Conservation (phyloP, 2,113 vertebrate genomes). For the Colinus virginianus region DNA sequence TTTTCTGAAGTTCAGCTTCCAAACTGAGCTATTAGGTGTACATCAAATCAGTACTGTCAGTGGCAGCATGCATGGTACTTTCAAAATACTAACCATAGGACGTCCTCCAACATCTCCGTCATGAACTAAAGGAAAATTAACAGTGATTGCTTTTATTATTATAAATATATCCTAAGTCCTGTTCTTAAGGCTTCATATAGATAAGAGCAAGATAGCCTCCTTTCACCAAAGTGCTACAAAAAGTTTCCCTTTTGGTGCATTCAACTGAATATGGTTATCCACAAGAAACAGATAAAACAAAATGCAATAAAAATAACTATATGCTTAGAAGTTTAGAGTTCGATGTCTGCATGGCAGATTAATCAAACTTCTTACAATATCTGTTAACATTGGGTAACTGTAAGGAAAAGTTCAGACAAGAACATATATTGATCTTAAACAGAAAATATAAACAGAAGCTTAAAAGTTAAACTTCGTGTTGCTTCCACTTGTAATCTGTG, state of each 20-base stretch:
- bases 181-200: background rate
- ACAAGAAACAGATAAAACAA: background rate
- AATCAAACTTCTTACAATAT: background rate
- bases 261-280: background rate
- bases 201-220: background rate
- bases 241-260: background rate
- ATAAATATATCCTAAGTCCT: background rate
- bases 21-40: background rate
- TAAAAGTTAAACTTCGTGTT: background rate
- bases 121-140: background rate
- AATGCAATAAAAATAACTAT: background rate
- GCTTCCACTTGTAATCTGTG: background rate
- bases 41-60: background rate
- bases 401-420: background rate
- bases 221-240: background rate
- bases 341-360: background rate
- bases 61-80: background rate
- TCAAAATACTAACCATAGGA: background rate
- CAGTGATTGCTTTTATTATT: background rate
- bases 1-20: background rate
- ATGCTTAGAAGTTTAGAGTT: background rate
- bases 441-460: background rate
- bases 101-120: background rate
- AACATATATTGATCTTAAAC: background rate
- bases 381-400: background rate